A percentile compares a stretch with the other conserved stretches of the same genome.
Evolutionary conservation across 2,113 vertebrate species (phyloP).

Genomic region (Kryptolebias marmoratus): DNA sequence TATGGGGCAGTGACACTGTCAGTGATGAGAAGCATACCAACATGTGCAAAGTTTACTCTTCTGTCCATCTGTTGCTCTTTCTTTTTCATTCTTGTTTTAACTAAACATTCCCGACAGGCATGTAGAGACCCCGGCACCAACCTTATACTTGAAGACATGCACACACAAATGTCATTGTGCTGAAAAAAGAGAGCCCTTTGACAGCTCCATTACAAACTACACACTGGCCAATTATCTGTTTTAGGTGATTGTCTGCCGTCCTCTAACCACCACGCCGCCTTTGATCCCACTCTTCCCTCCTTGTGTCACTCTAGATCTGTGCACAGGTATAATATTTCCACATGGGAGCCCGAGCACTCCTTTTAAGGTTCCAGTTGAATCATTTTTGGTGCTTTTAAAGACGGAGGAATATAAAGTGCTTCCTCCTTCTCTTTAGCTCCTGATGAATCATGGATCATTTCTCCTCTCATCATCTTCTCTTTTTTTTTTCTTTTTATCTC

Average conservation of each 20-base stretch:
- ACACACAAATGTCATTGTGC: conserved; percentile 50
- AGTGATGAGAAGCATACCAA: background rate
- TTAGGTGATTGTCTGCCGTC: conserved; percentile 65
- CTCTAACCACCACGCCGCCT: conserved; percentile 37
- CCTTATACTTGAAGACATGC: conserved; percentile 28
- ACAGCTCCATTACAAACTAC: conserved; percentile 67
- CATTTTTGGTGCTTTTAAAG: conserved; percentile 60
- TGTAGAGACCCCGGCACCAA: conserved; percentile 25
- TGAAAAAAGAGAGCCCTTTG: conserved; percentile 55
- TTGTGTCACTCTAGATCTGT: conserved; percentile 54
- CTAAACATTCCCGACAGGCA: conserved; percentile 28
- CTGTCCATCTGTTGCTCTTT: conserved; percentile 15
- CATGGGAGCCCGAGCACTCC: conserved; percentile 55
- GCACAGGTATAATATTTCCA: conserved; percentile 71
- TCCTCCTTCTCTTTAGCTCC: conserved; percentile 55
- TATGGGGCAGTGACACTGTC: background rate
- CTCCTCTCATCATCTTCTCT: conserved; percentile 46
- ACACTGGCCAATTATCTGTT: conserved; percentile 72
- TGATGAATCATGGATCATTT: conserved; percentile 70
- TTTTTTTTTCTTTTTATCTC: conserved; percentile 53
- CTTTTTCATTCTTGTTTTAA: conserved; percentile 14
- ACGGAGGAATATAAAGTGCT: conserved; percentile 20
- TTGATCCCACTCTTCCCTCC: conserved; percentile 67
- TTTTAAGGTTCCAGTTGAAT: conserved; percentile 74
- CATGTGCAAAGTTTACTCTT: background rate